Evolutionary conservation across 2,797 vertebrate genomes (phyloP).

Genomic region (Linurgus olivaceus): DNA sequence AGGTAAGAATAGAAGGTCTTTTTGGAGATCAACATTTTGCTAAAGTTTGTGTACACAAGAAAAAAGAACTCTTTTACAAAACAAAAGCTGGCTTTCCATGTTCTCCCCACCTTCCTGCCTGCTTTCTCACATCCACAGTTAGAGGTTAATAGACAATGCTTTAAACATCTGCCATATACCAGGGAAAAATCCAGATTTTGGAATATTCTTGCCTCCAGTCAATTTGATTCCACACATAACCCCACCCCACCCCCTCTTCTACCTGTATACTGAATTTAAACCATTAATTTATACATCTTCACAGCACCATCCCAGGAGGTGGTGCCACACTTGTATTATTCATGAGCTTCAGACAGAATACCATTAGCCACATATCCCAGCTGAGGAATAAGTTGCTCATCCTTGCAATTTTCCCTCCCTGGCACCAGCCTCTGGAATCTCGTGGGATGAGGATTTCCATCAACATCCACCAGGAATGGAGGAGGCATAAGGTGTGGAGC

Average conservation of each 20-base stretch:
- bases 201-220: not conserved
- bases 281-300: not conserved
- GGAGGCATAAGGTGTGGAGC: constrained; percentile 99
- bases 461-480: constrained; percentile 95
- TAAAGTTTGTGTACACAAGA: not conserved
- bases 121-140: not conserved
- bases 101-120: not conserved
- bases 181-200: not conserved
- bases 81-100: not conserved
- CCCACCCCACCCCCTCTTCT: not conserved
- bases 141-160: not conserved
- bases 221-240: not conserved
- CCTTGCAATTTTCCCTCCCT: constrained; percentile 94
- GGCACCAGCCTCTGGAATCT: constrained; percentile 92
- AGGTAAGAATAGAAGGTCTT: not conserved
- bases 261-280: not conserved
- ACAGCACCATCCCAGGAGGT: not conserved
- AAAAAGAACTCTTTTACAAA: not conserved
- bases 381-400: constrained; percentile 95
- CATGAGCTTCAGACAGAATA: constrained; percentile 61
- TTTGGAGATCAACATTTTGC: not conserved
- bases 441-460: constrained; percentile 95
- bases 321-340: not conserved
- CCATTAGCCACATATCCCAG: constrained; percentile 95
- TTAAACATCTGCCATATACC: not conserved